Base-by-base conservation (phyloP, 2,888 invertebrate genomes). In the Andricus quercusramuli region DNA sequence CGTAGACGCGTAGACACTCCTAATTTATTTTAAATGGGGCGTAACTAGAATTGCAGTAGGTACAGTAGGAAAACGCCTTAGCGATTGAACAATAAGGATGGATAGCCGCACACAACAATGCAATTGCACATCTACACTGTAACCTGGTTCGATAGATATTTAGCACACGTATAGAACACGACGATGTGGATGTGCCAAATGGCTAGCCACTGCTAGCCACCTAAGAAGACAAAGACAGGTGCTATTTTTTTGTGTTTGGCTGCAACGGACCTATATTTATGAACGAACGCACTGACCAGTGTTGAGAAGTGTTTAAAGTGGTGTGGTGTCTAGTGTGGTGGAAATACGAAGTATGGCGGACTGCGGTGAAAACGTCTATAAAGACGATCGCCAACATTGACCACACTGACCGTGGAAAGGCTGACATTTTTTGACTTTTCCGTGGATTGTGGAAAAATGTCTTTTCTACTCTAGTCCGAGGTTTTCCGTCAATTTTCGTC, bases 361-460 rank as follows among this genome's bases (percentile, higher is more conserved):
- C 88, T 88, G 89, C 88, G 88, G 86, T 84, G 83, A 84, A 86
- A 78, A 78, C 79, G 83, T 81, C 84, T 83, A 70, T 84, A 80
- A 85, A 80, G 64, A 81, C 65, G 81, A 80, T 80, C 74, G 79
- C 76, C 79, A 47, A 17, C 67, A 81, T 83, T 81, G 80, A 83
- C 77, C 56, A 17, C 67, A 81, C 83, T 81, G 80, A 82, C 77
- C 56, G 29, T 74, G 32, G 20, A 56, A 22, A 62, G 62, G 25
- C 25, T 32, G 15, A 86, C 83, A 83, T 82, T 80, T 83, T 65
- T 78, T 83, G 78, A 84, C 82, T 79, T 77, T 81, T 64, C 82
- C 80, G 83, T 80, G 62, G 11, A n/a, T 56, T 11, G n/a, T 83
- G 82, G 66, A 82, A 82, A 88, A 82, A 82, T 87, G 86, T 85